A percentile compares a stretch with the other conserved stretches of the same genome.
phyloP scores from a whole-genome alignment of 2,797 vertebrate genomes.

The Liasis olivaceus region DNA sequence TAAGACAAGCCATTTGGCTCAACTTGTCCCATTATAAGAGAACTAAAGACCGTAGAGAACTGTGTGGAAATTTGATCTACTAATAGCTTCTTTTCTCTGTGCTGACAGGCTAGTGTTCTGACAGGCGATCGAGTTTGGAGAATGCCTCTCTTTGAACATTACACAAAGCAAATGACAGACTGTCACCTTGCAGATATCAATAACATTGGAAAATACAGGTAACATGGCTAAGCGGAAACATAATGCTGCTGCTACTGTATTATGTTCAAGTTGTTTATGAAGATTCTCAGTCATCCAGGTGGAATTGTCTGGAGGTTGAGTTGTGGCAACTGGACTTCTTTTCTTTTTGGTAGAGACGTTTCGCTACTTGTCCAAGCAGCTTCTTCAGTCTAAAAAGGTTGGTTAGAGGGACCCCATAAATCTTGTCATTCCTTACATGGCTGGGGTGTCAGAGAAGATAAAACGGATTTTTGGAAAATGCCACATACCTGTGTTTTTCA shows the following conservation, averaged over 20 bases:
- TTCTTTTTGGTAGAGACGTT: too few species aligned
- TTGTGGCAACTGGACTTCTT: too few species aligned
- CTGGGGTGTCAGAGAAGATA: too few species aligned
- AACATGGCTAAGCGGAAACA: constrained; percentile 23
- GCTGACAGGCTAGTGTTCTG: constrained; percentile 86
- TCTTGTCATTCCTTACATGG: too few species aligned
- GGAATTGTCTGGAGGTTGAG: too few species aligned
- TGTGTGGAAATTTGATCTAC: background rate
- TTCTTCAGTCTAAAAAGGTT: too few species aligned
- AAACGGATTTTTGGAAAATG: too few species aligned
- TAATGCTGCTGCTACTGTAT: background rate
- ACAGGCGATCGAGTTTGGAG: constrained; percentile 98
- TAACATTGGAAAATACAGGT: constrained; percentile 94
- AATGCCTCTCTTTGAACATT: constrained; percentile 97
- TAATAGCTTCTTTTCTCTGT: background rate
- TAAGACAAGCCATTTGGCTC: background rate
- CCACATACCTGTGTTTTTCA: too few species aligned
- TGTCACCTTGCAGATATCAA: constrained; percentile 91
- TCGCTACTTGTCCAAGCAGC: too few species aligned
- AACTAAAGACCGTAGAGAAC: background rate
- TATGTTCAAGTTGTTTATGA: background rate
- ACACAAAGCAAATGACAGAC: constrained; percentile 90
- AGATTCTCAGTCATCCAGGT: too few species aligned
- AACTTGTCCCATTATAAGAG: background rate
- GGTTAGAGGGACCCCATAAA: too few species aligned